Evolutionary conservation across 2,888 invertebrate species (phyloP), one percentile per base, ranked within the genome.

Genomic region (Archaeoteleia sp.): DNA sequence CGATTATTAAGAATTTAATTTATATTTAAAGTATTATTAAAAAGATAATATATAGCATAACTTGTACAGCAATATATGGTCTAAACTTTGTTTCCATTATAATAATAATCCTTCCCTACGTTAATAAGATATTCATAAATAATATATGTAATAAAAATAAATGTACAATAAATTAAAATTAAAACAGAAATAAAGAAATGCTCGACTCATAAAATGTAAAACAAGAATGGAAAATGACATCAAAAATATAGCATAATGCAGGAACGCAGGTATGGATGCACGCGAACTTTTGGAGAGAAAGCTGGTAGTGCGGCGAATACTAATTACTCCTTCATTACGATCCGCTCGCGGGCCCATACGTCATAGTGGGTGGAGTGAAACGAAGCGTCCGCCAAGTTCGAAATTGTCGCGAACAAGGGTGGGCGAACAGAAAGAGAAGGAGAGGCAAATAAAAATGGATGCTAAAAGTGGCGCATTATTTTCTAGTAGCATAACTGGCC

Each of bases 321-420:
- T 71, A 73, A 74, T 74, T 73, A 73, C 69, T 57, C 65, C 61
- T 71, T 72, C 63, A 66, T 72, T 67, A 71, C 45, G 53, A 69
- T 72, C 46, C 63, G 69, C 72, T 72, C 67, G 70, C 66, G 68
- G 70, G 66, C 67, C 67, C 60, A 69, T 74, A 71, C 71, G 65
- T 66, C 61, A 67, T 53, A 57, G 53, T 48, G 55, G 43, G 10
- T 55, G 39, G 35, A 35, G 43, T 34, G 42, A 23, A 29, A 32
- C 27, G n/a, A 23, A 30, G 48, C 12, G 32, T 43, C 13, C 13
- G 20, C 39, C 30, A 53, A 30, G 45, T 54, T 27, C 25, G 29
- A 46, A 55, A 48, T 15, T 49, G 39, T 55, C 54, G 49, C 42
- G 34, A 34, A 13, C 15, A 20, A 12, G 40, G 20, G 30, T 39